A percentile compares a stretch with the other conserved stretches of the same genome.
phyloP scores from a whole-genome alignment of 2,888 invertebrate species.

The Morpho deidamia region DNA sequence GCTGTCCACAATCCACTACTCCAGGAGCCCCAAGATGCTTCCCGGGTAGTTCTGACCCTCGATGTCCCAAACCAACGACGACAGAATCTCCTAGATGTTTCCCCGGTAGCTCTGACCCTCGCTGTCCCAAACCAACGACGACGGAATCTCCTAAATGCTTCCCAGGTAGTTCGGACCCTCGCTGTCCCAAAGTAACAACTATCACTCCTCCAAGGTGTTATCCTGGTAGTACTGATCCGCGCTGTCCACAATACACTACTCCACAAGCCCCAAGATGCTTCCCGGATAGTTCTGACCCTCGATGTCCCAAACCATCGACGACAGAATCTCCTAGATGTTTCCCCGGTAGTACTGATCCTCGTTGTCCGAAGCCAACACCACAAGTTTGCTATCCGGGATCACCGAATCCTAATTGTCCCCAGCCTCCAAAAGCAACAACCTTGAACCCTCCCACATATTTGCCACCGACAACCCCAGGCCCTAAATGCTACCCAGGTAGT shows the following conservation, averaged over 20 bases:
- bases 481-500: conserved; percentile 38
- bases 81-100: conserved; percentile 3
- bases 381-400: conserved; percentile 49
- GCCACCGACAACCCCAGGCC: conserved; percentile 25
- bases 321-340: conserved; percentile 26
- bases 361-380: conserved; percentile 37
- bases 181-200: conserved; percentile 42
- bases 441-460: conserved; percentile 33
- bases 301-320: conserved; percentile 36
- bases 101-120: conserved; percentile 12
- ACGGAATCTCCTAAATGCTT: conserved; percentile 35
- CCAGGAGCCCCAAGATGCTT: conserved; percentile 17
- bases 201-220: conserved; percentile 21
- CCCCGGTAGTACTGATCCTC: conserved; percentile 27
- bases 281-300: conserved; percentile 36
- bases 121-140: conserved; percentile 19
- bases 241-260: conserved; percentile 31
- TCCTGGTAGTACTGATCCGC: conserved; percentile 29
- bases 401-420: conserved; percentile 46
- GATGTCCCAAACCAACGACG: conserved; percentile 27
- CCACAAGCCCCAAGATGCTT: conserved; percentile 32
- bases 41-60: conserved; percentile 22
- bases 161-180: conserved; percentile 44
- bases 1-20: conserved; percentile 25
- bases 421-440: conserved; percentile 31